Evolutionary conservation across 2,113 vertebrate species (phyloP), one percentile per base, ranked within the genome.

Genomic region (Xiphophorus maculatus): DNA sequence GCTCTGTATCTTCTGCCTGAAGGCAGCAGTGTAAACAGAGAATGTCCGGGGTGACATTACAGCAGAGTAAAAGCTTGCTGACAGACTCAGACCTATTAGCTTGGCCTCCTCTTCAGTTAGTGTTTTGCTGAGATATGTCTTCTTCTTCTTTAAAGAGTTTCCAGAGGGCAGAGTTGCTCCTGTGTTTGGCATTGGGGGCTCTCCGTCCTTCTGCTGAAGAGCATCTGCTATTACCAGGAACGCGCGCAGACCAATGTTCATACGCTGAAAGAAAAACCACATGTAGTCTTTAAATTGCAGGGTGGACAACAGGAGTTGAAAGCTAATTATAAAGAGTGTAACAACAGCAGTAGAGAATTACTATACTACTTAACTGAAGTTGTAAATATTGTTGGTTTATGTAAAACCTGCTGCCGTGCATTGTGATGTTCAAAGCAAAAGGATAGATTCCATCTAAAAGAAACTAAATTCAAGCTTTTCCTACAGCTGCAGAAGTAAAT

Each of bases 141-240:
- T 99, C 93, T 99, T 99, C 84, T 99, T 98, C 88, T 98, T 96
- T 66, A 99, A 85, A 0, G 98, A 99, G 93, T 99, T 99, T 88
- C 98, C 98, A 48, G 98, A 99, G 6, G 98, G 98, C 67, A 99
- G 94, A 40, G 97, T 97, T 33, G 98, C 98, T 76, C 97, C 97
- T 0, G 98, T 99, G 81, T 99, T 98, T 0, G 98, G 98, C 98
- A 99, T 99, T n/a, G 98, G 98, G 3, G 98, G 98, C 69, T 99
- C 98, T 2, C 98, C 97, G 9, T 99, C 98, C 86, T 99, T 99
- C 86, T 99, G 97, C 81, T 99, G 98, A 83, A 99, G 93, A 84
- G 96, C 99, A 40, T 99, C 98, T 2, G 98, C 98, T 85, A 99
- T 97, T 65, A 99, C 98, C 92, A 99, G 94, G 89, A 99, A 99